phyloP scores from a whole-genome alignment of 2,797 vertebrate genomes.

The Typhlichthys eigenmanni region DNA sequence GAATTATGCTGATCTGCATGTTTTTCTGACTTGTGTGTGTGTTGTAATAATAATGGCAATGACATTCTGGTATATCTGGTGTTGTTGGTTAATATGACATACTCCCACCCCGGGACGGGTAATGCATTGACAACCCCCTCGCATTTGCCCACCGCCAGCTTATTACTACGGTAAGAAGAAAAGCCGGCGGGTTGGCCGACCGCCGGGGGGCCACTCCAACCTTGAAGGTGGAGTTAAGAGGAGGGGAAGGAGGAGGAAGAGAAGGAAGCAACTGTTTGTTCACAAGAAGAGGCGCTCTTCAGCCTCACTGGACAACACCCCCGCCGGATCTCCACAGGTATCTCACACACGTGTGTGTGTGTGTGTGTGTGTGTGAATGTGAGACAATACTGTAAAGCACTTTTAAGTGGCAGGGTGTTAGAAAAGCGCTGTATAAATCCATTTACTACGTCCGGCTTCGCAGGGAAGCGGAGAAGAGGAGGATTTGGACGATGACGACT shows the following conservation, averaged over 20 bases:
- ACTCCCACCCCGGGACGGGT: too few species aligned
- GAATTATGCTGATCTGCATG: too few species aligned
- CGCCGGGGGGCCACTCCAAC: slow-evolving; percentile 91
- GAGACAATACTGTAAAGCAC: too few species aligned
- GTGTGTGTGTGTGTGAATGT: too few species aligned
- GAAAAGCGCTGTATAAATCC: too few species aligned
- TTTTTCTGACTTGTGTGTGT: too few species aligned
- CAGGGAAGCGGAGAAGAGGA: slow-evolving; percentile 94
- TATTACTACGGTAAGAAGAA: slow-evolving; percentile 97
- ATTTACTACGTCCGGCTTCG: slow-evolving; percentile 9
- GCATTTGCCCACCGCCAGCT: slow-evolving; percentile 70
- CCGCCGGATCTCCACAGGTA: slow-evolving; percentile 97
- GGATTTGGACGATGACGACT: slow-evolving; percentile 94
- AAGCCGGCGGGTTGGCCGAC: slow-evolving; percentile 90
- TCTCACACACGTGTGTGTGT: not conserved
- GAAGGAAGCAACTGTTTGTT: slow-evolving; percentile 95
- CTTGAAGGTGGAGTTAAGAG: slow-evolving; percentile 92
- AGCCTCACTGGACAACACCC: slow-evolving; percentile 92
- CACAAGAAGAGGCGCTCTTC: slow-evolving; percentile 96
- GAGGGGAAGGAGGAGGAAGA: slow-evolving; percentile 90
- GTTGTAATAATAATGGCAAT: too few species aligned
- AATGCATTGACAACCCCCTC: too few species aligned
- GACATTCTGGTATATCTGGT: too few species aligned
- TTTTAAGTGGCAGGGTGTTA: too few species aligned
- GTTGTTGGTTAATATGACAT: too few species aligned